phyloP scores from a whole-genome alignment of 2,888 invertebrate species.

The Cyaniris semiargus region DNA sequence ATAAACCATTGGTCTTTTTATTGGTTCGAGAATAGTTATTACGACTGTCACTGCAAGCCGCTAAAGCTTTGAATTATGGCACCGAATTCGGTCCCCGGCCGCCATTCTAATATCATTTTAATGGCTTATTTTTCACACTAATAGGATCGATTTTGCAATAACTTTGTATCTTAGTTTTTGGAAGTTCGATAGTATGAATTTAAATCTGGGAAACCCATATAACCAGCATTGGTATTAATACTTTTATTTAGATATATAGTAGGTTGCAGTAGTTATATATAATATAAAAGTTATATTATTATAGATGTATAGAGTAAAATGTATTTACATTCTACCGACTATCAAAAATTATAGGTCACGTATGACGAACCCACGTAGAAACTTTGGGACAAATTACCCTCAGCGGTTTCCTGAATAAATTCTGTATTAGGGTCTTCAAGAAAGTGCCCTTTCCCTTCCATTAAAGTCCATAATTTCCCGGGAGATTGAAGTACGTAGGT shows the following conservation, averaged over 20 bases:
- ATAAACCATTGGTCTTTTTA: slow-evolving; percentile 17
- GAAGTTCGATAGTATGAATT: not conserved
- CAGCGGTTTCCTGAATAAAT: slow-evolving; percentile 28
- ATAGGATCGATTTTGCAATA: not conserved
- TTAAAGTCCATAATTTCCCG: slow-evolving; percentile 24
- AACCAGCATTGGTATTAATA: no score
- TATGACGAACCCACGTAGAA: slow-evolving; percentile 14
- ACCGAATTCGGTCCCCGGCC: not conserved
- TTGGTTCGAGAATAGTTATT: slow-evolving; percentile 5
- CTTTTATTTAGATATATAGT: no score
- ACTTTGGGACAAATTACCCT: slow-evolving; percentile 29
- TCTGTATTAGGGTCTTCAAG: slow-evolving; percentile 24
- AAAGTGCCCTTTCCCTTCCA: slow-evolving; percentile 21
- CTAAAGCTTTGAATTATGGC: slow-evolving; percentile 23
- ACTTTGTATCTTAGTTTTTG: not conserved
- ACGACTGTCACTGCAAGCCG: slow-evolving; percentile 27
- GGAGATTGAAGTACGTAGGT: slow-evolving; percentile 17
- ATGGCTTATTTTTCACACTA: slow-evolving; percentile 14
- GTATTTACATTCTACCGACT: not conserved
- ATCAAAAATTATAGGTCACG: slow-evolving; percentile 28
- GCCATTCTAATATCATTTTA: slow-evolving; percentile 14
- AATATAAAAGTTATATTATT: no score
- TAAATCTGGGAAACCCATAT: no score
- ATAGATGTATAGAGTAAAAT: not conserved
- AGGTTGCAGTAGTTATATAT: no score